A percentile compares a stretch with the other conserved stretches of the same genome.
These are phyloP conservation scores for Gerosis bhagava DNA, from an alignment of 2,888 invertebrate species.

Conservation along the genomic window DNA sequence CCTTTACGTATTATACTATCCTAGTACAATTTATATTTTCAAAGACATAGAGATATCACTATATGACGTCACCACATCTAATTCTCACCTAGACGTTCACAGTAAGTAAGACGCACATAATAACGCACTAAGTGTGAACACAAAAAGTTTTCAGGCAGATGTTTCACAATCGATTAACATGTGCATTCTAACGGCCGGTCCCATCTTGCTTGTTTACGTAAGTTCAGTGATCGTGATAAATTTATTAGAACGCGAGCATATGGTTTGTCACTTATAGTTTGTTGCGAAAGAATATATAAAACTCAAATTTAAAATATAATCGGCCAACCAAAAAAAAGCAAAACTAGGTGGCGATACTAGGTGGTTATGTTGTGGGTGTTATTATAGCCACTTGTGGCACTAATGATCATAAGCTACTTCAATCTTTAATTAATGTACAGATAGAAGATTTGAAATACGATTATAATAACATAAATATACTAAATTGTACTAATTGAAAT, in stretches of 20 bases:
- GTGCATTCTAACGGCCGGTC: slow-evolving; percentile 47
- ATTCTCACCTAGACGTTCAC: too few relatives aligned
- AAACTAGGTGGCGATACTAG: slow-evolving; percentile 15
- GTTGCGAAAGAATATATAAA: slow-evolving; percentile 13
- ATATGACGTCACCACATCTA: too few relatives aligned
- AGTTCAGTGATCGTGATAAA: slow-evolving; percentile 60
- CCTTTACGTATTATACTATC: too few relatives aligned
- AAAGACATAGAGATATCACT: too few relatives aligned
- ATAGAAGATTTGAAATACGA: too few relatives aligned
- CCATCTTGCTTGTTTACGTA: slow-evolving; percentile 57
- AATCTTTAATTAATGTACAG: too few relatives aligned
- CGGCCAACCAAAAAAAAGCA: slow-evolving; percentile 2
- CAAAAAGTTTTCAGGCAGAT: slow-evolving; percentile 2
- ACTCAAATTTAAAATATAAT: slow-evolving; percentile 10
- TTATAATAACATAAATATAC: too few relatives aligned
- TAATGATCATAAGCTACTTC: too few relatives aligned
- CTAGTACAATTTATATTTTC: too few relatives aligned
- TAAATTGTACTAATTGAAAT: too few relatives aligned
- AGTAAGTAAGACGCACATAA: too few relatives aligned
- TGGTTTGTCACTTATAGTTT: slow-evolving; percentile 32
- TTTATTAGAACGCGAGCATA: slow-evolving; percentile 54
- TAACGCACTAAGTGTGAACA: background rate
- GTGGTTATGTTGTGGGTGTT: slow-evolving; percentile 5
- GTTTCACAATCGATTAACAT: slow-evolving; percentile 48
- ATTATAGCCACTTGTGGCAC: too few relatives aligned